Conservation (phyloP, 2,888 invertebrate genomes). For the Eueremaeus valkanovi region DNA sequence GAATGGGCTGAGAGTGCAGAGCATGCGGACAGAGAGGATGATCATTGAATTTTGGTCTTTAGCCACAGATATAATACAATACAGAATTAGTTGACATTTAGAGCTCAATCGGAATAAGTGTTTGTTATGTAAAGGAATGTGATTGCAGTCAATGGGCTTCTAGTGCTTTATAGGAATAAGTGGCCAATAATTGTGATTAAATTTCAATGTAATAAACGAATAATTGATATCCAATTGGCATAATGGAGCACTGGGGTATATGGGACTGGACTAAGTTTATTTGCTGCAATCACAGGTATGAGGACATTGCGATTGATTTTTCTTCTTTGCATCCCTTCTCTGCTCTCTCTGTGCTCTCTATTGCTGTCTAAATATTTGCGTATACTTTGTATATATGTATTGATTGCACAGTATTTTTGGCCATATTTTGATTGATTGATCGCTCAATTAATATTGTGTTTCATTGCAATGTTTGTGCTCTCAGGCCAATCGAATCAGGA, state of each 20-base stretch:
- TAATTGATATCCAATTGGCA: background rate
- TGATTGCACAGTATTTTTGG: too few relatives aligned
- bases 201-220: background rate
- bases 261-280: constrained; percentile 42
- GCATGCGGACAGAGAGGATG: constrained; percentile 29
- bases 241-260: constrained; percentile 38
- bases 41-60: background rate
- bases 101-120: constrained; percentile 25
- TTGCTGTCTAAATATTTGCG: too few relatives aligned
- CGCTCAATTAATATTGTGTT: background rate
- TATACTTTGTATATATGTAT: too few relatives aligned
- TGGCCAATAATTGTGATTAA: constrained; percentile 2
- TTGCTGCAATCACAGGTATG: constrained; percentile 39
- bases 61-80: constrained; percentile 22
- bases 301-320: background rate
- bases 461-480: background rate
- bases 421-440: constrained; percentile 14
- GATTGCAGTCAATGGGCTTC: background rate
- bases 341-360: background rate
- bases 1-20: constrained; percentile 11
- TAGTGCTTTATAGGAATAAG: background rate
- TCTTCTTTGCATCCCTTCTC: background rate
- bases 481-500: constrained; percentile 10
- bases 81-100: constrained; percentile 27
- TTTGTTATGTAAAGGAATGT: background rate